Evolutionary conservation across 1,140 invertebrate species (phyloP).

Genomic region (Callitettix versicolor): DNA sequence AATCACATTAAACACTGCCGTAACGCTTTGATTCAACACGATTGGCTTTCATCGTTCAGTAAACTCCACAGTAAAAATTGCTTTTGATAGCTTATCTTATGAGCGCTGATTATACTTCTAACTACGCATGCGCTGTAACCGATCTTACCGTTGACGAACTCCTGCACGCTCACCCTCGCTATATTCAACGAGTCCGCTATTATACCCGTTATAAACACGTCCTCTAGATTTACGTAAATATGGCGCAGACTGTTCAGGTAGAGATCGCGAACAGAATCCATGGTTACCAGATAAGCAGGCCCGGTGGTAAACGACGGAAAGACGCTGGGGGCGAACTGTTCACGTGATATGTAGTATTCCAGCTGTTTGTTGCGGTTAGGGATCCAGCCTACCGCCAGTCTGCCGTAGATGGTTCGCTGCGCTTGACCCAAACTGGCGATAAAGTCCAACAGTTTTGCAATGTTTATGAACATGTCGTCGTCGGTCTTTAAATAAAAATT

Average conservation of each 20-base stretch:
- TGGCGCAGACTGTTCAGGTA: conserved; percentile 48
- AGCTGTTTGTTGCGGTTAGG: conserved; percentile 69
- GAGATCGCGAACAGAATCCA: conserved; percentile 49
- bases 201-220: conserved; percentile 38
- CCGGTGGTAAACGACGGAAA: conserved; percentile 78
- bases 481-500: conserved; percentile 70
- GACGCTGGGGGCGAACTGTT: conserved; percentile 52
- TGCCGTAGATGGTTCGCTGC: conserved; percentile 56
- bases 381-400: conserved; percentile 68
- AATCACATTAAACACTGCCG: no score
- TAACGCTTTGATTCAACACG: no score
- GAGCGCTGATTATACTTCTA: neutral
- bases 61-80: neutral
- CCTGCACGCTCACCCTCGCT: conserved; percentile 17
- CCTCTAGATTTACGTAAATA: conserved; percentile 34
- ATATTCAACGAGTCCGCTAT: conserved; percentile 32
- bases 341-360: conserved; percentile 69
- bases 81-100: neutral
- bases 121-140: neutral
- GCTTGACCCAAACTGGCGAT: conserved; percentile 24
- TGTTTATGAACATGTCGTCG: conserved; percentile 74
- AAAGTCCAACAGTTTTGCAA: conserved; percentile 37
- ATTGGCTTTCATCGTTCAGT: no score
- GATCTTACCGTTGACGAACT: neutral
- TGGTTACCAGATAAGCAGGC: conserved; percentile 68